Base-by-base conservation (phyloP, 2,797 vertebrate genomes). In the Oryzias sinensis region DNA sequence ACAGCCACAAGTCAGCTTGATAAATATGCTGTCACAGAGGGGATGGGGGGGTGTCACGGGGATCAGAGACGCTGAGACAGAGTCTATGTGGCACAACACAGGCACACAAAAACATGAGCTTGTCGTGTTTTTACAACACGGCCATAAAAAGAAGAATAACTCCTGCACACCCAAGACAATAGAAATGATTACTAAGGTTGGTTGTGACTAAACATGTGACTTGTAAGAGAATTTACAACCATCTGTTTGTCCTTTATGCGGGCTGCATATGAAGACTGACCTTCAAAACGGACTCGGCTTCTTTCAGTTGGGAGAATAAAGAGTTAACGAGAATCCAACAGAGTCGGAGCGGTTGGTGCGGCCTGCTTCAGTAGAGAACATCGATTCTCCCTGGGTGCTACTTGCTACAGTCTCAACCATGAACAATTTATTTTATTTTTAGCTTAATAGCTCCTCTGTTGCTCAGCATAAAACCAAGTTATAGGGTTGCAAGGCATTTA, bases 341-440 rank as follows among this genome's bases (percentile, higher is more conserved):
- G 61, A 62, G 65, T 66, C 51, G 18, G 56, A 64, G 63, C 50
- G 62, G 81, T 86, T 83, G 65, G 82, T 86, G 72, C 69, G 22
- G 59, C 37, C 24, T n/a, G 56, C 62, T 80, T 62, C 62, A 59
- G 59, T 47, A n/a, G 62, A 74, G 56, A 71, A 74, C 86, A 87
- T 85, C 14, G 82, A 88, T 89, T 88, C 72, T 80, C 68, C 61
- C 71, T 56, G 16, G 60, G 60, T 69, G 71, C 72, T 58, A 69
- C 85, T 88, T 81, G 76, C 75, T 50, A 71, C 33, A 33, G 29
- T 59, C 72, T 85, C 77, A 76, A 80, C 77, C 67, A 69, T 70
- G 60, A 84, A 80, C 71, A 80, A 63, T 83, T 89, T 90, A 88
- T 88, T 83, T 89, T 90, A 88, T 88, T 88, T 89, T 86, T 89